Base-by-base conservation (phyloP, 35 echinoderm and acorn worm species). In the Eucidaris tribuloides region DNA sequence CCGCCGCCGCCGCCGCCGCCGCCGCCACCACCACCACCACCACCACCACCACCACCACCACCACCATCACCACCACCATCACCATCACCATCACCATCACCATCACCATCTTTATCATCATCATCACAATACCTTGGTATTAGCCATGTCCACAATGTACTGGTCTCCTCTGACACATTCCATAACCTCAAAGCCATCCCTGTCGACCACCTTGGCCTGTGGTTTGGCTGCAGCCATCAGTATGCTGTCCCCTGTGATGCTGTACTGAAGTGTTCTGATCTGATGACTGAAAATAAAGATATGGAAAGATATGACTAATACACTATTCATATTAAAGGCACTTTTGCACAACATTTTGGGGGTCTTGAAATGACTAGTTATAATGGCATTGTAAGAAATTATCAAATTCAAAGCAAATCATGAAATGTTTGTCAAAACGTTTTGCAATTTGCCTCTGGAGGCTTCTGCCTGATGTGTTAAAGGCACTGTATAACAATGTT, bases 71-170 rank as follows among this genome's bases (percentile, higher is more conserved):
- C 71, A 76, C 42, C 19, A 76, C 20, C 19, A 66, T 33, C 48
- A 52, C n/a, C 48, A 52, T 52, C 48, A 52, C n/a, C 48, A 52
- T 52, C 48, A 52, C 48, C n/a, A n/a, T n/a, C n/a, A n/a, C n/a
- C n/a, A n/a, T n/a, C n/a, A n/a, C n/a, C n/a, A n/a, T 11, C 19
- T 13, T 33, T n/a, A 52, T 52, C 48, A 52, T 52, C 48, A 52
- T 52, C 48, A 52, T 52, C 48, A 52, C 48, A 11, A n/a, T 79
- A 97, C 94, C 94, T 97, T 97, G 55, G 94, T 97, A 25, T 84
- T 97, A 24, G 82, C 90, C 94, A 97, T 97, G 30, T 97, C 94
- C 17, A 97, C 94, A n/a, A 97, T 89, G 64, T 97, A 97, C 77
- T 89, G 84, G 46, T 97, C 94, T 17, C 94, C 94, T 45, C 25